Evolutionary conservation across 2,113 vertebrate species (phyloP), one percentile per base, ranked within the genome.

Genomic region (Uropsilus gracilis): DNA sequence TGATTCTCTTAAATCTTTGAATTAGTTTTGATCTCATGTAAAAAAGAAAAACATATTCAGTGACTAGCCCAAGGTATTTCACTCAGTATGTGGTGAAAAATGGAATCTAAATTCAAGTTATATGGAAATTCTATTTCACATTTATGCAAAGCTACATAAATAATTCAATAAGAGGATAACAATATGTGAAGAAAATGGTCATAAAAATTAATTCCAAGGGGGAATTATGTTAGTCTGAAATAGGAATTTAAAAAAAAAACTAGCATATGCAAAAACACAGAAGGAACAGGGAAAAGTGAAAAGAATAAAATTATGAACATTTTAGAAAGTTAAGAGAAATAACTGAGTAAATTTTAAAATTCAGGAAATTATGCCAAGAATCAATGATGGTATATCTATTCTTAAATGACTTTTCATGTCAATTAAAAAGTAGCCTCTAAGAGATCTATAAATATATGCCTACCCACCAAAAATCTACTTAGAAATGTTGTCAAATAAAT

Each of bases 301-400:
- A 75, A 55, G 61, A 93, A 84, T 37, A 53, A 59, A 94, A 68
- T 55, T 28, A 69, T 16, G 77, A 17, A 39, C 14, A 1, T 30
- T 66, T 91, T 48, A 66, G 55, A 83, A 86, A 92, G 75, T 50
- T n/a, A 57, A 91, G 5, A 78, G n/a, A 17, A 88, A 92, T 34
- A 75, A 53, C n/a, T 69, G 4, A 53, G 59, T 34, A 91, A 63
- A 6, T 8, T 71, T 80, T 18, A 71, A 82, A 89, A 61, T 26
- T 22, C 9, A 14, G 4, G 16, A 71, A 66, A 71, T 42, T 46
- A 50, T 20, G 39, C 6, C 16, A 69, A 68, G n/a, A 7, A 6
- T 48, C 12, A 20, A 1, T 11, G 24, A 34, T 6, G 18, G 3
- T 17, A 39, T 42, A n/a, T 0, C 16, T 24, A 39, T 26, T 53